Percentiles rank a stretch among this genome's conserved stretches.
These are phyloP conservation scores for Drosophila leontia DNA, from an alignment of 1,140 invertebrate genomes.

Conservation along the genomic window DNA sequence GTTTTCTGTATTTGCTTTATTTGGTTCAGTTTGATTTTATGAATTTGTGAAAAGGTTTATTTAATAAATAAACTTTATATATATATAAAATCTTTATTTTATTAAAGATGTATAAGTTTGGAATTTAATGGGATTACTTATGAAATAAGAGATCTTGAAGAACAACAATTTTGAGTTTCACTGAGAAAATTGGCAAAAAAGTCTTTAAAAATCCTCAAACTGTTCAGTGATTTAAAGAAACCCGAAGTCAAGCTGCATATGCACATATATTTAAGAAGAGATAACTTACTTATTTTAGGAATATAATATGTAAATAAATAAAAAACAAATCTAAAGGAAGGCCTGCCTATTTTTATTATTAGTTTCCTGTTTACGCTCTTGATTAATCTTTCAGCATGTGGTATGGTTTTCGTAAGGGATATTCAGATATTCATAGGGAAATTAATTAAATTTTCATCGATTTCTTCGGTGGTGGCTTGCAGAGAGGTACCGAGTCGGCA, in stretches of 20 bases:
- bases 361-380: neutral
- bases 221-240: too few relatives aligned
- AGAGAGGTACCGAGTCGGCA: neutral
- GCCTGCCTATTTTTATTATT: neutral
- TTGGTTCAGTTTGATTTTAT: constrained; percentile 61
- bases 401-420: neutral
- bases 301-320: too few relatives aligned
- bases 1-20: constrained; percentile 46
- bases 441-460: constrained; percentile 3
- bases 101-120: too few relatives aligned
- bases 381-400: neutral
- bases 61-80: neutral
- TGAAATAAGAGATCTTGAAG: neutral
- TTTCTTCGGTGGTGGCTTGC: neutral
- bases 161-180: too few relatives aligned
- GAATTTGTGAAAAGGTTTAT: constrained; percentile 20
- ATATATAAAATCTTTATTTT: neutral
- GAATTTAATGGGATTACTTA: neutral
- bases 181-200: too few relatives aligned
- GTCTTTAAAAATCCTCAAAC: too few relatives aligned
- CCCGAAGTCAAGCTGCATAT: too few relatives aligned
- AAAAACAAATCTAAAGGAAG: too few relatives aligned
- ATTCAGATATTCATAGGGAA: neutral
- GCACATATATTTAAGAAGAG: too few relatives aligned
- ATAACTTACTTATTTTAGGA: too few relatives aligned